Percentiles rank a stretch among this genome's conserved stretches.
These are phyloP conservation scores for Adelges cooleyi DNA, from an alignment of 1,140 invertebrate genomes.

Conservation along the genomic window DNA sequence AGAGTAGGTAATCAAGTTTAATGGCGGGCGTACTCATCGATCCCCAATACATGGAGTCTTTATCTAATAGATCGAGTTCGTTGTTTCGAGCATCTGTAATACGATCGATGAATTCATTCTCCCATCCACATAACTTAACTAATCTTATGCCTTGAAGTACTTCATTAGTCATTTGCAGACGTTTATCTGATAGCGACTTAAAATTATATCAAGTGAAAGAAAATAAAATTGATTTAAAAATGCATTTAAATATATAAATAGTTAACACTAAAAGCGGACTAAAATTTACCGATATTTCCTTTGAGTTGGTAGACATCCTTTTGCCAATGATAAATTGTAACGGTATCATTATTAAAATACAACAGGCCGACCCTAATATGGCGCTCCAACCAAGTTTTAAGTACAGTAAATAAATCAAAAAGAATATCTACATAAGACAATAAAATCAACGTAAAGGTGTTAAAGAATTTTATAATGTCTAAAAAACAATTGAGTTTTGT, in stretches of 20 bases:
- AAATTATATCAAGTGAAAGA: not conserved
- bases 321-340: slow-evolving; percentile 60
- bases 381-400: slow-evolving; percentile 64
- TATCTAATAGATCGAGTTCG: slow-evolving; percentile 59
- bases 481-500: not conserved
- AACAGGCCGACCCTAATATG: slow-evolving; percentile 58
- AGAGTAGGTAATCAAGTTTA: too few species aligned
- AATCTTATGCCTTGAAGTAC: slow-evolving; percentile 68
- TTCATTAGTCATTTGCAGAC: slow-evolving; percentile 64
- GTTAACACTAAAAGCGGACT: too few species aligned
- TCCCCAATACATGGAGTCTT: slow-evolving; percentile 61
- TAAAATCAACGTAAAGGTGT: not conserved
- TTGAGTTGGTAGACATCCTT: slow-evolving; percentile 56
- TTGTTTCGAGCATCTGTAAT: slow-evolving; percentile 52
- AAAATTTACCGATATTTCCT: slow-evolving; percentile 35
- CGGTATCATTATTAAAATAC: slow-evolving; percentile 55
- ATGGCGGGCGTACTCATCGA: slow-evolving; percentile 49
- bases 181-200: slow-evolving; percentile 57
- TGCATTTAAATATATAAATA: too few species aligned
- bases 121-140: slow-evolving; percentile 74
- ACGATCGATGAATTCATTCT: slow-evolving; percentile 55
- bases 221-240: not conserved
- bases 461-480: not conserved
- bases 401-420: slow-evolving; percentile 62
- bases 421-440: slow-evolving; percentile 45